These are phyloP conservation scores for Planococcus citri DNA, from an alignment of 1,140 invertebrate genomes.

Conservation along the genomic window DNA sequence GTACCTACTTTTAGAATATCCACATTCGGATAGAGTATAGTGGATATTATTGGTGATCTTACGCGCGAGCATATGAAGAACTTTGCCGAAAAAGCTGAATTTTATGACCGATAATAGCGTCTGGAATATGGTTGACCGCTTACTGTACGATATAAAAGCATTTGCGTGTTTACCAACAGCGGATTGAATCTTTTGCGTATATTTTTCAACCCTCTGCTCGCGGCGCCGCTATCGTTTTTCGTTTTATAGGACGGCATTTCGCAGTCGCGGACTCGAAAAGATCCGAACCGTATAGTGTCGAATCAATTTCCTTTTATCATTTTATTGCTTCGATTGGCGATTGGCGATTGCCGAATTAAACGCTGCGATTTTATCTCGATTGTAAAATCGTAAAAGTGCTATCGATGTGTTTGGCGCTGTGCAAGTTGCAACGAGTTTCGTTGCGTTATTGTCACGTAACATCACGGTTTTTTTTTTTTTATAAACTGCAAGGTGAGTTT, in stretches of 20 bases:
- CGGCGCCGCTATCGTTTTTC: no score
- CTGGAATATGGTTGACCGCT: slow-evolving; percentile 5
- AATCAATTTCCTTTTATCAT: background rate
- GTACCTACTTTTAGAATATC: no score
- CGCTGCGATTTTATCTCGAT: no score
- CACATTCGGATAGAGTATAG: background rate
- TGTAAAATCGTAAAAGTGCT: no score
- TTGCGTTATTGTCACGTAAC: no score
- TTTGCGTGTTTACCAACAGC: slow-evolving; percentile 18
- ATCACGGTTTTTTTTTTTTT: no score
- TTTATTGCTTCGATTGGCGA: no score
- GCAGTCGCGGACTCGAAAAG: background rate
- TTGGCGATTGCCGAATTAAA: no score
- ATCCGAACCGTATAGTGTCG: background rate
- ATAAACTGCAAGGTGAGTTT: no score
- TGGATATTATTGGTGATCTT: background rate
- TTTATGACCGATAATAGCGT: slow-evolving; percentile 5
- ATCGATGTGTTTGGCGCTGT: no score
- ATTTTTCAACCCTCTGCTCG: background rate
- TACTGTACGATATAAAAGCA: slow-evolving; percentile 16
- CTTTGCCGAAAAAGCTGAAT: slow-evolving; percentile 9
- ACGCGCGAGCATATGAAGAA: background rate
- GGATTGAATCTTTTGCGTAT: slow-evolving; percentile 4
- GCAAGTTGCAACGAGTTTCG: no score
- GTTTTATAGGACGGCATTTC: no score